These are phyloP conservation scores for Hyperoplus lanceolatus DNA, from an alignment of 2,797 vertebrate genomes.

Conservation along the genomic window DNA sequence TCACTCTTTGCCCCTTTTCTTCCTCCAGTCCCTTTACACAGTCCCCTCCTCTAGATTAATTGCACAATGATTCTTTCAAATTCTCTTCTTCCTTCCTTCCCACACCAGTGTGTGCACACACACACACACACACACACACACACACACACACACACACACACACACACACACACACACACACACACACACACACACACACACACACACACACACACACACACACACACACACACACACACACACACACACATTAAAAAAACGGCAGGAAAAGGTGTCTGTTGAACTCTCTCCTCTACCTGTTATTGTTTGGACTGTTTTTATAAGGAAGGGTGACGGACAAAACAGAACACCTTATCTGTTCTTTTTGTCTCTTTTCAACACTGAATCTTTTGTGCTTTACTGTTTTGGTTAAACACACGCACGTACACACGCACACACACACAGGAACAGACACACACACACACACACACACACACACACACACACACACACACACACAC, in stretches of 20 bases:
- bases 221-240: conserved; percentile 8
- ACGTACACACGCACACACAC: background rate
- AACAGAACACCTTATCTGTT: conserved; percentile 22
- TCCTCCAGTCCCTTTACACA: conserved; percentile 10
- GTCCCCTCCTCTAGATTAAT: conserved; percentile 49
- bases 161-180: conserved; percentile 29
- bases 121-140: conserved; percentile 14
- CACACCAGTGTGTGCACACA: conserved; percentile 54
- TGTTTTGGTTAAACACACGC: background rate
- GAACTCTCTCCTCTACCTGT: conserved; percentile 18
- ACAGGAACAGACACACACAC: background rate
- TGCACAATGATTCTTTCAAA: conserved; percentile 62
- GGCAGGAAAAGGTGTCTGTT: conserved; percentile 50
- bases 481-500: background rate
- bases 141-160: conserved; percentile 28
- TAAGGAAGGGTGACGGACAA: conserved; percentile 39
- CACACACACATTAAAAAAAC: background rate
- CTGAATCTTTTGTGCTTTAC: conserved; percentile 6
- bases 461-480: conserved; percentile 14
- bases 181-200: conserved; percentile 7
- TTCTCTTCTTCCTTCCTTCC: conserved; percentile 64
- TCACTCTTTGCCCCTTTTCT: conserved; percentile 28
- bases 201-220: background rate
- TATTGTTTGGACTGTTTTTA: conserved; percentile 54
- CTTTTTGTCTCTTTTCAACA: conserved; percentile 2